phyloP scores from a whole-genome alignment of 2,113 vertebrate species.

The Scalopus aquaticus region DNA sequence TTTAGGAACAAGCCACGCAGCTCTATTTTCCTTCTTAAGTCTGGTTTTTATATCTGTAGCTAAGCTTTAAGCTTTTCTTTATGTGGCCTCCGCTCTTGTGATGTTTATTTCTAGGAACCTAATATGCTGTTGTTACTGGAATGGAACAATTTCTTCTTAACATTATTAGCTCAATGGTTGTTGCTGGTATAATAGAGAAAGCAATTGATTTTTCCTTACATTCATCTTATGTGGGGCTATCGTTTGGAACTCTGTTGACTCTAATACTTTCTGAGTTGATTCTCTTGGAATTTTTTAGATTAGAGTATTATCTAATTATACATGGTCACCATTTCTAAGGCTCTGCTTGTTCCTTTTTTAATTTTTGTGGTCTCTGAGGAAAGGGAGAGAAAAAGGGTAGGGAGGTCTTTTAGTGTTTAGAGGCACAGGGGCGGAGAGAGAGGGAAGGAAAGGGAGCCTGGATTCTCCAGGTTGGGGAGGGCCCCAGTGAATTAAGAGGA shows the following conservation, averaged over 20 bases:
- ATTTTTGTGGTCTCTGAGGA: neutral
- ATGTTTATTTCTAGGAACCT: conserved; percentile 35
- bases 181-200: neutral
- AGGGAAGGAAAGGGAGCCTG: neutral
- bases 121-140: neutral
- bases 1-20: neutral
- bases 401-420: neutral
- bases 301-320: neutral
- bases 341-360: neutral
- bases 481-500: neutral
- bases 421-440: neutral
- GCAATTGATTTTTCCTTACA: neutral
- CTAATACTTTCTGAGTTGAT: neutral
- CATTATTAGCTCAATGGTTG: neutral
- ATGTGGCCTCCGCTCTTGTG: neutral
- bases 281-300: neutral
- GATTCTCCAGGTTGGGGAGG: neutral
- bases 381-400: neutral
- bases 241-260: neutral
- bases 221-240: neutral
- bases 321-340: neutral
- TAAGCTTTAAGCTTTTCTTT: neutral
- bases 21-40: neutral
- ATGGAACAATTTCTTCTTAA: conserved; percentile 18
- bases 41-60: neutral